These are phyloP conservation scores for Hirundichthys speculiger DNA, from an alignment of 2,113 vertebrate species.

Conservation along the genomic window DNA sequence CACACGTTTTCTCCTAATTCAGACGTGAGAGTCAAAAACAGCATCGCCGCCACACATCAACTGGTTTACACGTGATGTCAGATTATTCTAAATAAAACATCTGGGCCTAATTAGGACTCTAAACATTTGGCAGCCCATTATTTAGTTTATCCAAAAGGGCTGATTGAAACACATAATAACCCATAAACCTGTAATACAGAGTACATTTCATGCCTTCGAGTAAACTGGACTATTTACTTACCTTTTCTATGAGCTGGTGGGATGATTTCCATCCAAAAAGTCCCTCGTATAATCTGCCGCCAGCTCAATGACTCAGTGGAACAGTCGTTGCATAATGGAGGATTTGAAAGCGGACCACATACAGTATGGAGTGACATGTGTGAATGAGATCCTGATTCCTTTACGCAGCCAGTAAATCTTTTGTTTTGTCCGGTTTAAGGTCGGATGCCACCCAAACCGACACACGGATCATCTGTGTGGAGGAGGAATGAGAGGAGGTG, in stretches of 20 bases:
- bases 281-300: conserved; percentile 59
- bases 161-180: conserved; percentile 31
- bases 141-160: conserved; percentile 16
- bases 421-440: too few species aligned
- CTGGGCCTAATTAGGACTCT: conserved; percentile 30
- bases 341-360: conserved; percentile 37
- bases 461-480: too few species aligned
- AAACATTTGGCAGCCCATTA: conserved; percentile 8
- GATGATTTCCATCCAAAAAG: conserved; percentile 50
- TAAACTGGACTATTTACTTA: conserved; percentile 43
- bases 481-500: too few species aligned
- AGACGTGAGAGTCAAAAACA: conserved; percentile 3
- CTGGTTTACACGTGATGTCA: not conserved
- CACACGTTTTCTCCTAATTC: conserved; percentile 4
- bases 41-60: not conserved
- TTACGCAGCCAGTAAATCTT: too few species aligned
- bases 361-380: conserved; percentile 17
- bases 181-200: conserved; percentile 33
- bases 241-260: conserved; percentile 31
- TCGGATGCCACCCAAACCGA: too few species aligned
- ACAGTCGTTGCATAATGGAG: conserved; percentile 59
- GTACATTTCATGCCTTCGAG: conserved; percentile 4
- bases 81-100: conserved; percentile 4
- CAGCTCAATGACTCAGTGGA: conserved; percentile 66
- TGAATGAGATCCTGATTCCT: too few species aligned